These are phyloP conservation scores for Acrocera orbiculus DNA, from an alignment of 2,888 invertebrate genomes.

Conservation along the genomic window DNA sequence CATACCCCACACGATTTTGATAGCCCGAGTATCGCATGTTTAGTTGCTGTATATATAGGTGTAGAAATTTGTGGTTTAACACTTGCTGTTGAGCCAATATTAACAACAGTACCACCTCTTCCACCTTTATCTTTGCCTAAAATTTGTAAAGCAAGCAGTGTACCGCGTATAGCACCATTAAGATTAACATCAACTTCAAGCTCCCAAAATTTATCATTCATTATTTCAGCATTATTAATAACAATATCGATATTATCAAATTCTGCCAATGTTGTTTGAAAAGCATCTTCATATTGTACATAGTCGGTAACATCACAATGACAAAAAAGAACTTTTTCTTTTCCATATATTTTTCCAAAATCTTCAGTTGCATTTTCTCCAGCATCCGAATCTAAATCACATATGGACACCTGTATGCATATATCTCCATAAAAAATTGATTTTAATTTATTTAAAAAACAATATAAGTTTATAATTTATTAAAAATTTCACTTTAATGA, in stretches of 20 bases:
- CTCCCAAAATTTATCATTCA: constrained; percentile 62
- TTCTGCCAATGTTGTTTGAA: constrained; percentile 51
- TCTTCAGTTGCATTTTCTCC: constrained; percentile 51
- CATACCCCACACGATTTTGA: constrained; percentile 55
- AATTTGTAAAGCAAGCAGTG: constrained; percentile 53
- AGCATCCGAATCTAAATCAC: constrained; percentile 52
- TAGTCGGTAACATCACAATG: constrained; percentile 64
- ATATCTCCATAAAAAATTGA: too few relatives aligned
- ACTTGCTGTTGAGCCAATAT: constrained; percentile 56
- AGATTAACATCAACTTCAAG: constrained; percentile 59
- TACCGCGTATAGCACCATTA: constrained; percentile 60
- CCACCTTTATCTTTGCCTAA: constrained; percentile 61
- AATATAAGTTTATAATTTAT: too few relatives aligned
- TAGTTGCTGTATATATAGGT: constrained; percentile 61
- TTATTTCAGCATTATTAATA: constrained; percentile 62
- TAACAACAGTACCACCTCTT: constrained; percentile 56
- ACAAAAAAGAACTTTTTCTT: constrained; percentile 52
- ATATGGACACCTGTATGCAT: constrained; percentile 53
- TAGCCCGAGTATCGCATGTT: constrained; percentile 55
- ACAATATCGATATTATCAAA: constrained; percentile 60
- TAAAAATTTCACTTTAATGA: neutral
- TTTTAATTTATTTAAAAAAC: too few relatives aligned
- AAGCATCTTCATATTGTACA: constrained; percentile 60
- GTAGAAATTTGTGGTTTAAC: constrained; percentile 50
- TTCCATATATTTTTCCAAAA: constrained; percentile 43